Evolutionary conservation across 2,113 vertebrate genomes (phyloP), one percentile per base, ranked within the genome.

Genomic region (Leptobrachium ailaonicum): DNA sequence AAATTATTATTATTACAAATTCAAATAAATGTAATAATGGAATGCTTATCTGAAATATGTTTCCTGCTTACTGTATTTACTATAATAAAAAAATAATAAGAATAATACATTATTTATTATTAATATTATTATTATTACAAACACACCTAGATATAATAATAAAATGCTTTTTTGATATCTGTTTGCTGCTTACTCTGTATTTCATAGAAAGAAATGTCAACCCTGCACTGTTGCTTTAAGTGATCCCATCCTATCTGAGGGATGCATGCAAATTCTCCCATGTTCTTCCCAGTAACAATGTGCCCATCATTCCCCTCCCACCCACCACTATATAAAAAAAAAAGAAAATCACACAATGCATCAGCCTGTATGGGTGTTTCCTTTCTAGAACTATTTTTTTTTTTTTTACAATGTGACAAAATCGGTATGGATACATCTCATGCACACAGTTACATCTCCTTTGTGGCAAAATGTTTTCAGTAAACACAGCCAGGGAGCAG

Each of bases 261-360:
- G 56, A 71, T 78, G 76, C 76, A 78, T 78, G 76, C 76, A 78
- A 71, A 78, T 71, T 66, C 56, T 62, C 7, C 76, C 76, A 78
- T 78, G 67, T 78, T 78, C 76, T 78, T 78, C 76, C 76, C 76
- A 78, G 76, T 78, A 78, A 78, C 76, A 78, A 78, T 78, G 76
- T 78, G 76, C 67, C 69, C 76, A 78, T 71, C 76, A 78, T 50
- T 78, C 67, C 63, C 76, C 76, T 71, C 76, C 76, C 76, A 78
- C 76, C 71, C 67, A 78, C 66, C 63, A 50, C 44, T 54, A 68
- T 62, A 56, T 54, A 40, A 64, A 45, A 68, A 76, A 75, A 75
- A 75, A 50, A 50, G 8, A 50, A 50, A 50, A 63, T 64, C 56
- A 10, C 62, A 64, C 75, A 76, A 78, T 78, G 76, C 76, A 78